Percentiles rank a stretch among this genome's conserved stretches.
These are phyloP conservation scores for Gorsachius magnificus DNA, from an alignment of 2,797 vertebrate species.

Conservation along the genomic window DNA sequence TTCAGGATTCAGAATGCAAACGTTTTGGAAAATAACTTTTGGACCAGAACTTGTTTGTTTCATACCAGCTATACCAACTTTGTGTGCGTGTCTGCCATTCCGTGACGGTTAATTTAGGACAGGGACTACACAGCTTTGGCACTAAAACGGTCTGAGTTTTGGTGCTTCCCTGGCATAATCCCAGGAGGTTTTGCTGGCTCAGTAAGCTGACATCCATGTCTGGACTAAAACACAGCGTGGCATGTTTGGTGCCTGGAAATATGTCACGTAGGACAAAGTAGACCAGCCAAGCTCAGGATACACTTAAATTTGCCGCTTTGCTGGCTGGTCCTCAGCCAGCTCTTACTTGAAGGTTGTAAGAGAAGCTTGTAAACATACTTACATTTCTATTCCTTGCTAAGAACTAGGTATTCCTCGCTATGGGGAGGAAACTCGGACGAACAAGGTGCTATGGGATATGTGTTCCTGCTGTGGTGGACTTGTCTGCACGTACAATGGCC, in stretches of 20 bases:
- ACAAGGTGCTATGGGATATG: neutral
- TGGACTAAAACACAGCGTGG: fast-evolving
- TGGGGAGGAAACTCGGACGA: neutral
- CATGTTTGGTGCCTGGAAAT: neutral
- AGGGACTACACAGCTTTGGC: neutral
- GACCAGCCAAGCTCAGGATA: neutral
- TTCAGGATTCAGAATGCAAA: neutral
- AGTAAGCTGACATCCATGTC: neutral
- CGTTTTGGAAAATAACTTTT: neutral
- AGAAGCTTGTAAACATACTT: neutral
- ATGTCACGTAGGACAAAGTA: fast-evolving
- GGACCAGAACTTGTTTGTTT: neutral
- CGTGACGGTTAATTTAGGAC: neutral
- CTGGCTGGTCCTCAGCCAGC: neutral
- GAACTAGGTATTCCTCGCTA: neutral
- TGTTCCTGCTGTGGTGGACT: neutral
- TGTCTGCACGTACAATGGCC: neutral
- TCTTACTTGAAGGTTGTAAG: neutral
- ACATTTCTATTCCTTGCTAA: neutral
- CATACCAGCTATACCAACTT: neutral
- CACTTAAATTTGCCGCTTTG: neutral
- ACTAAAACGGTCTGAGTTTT: neutral
- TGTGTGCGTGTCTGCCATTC: neutral
- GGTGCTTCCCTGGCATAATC: neutral
- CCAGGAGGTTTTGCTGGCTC: neutral